phyloP scores from a whole-genome alignment of 2,113 vertebrate species.

The Psephotus haematonotus region DNA sequence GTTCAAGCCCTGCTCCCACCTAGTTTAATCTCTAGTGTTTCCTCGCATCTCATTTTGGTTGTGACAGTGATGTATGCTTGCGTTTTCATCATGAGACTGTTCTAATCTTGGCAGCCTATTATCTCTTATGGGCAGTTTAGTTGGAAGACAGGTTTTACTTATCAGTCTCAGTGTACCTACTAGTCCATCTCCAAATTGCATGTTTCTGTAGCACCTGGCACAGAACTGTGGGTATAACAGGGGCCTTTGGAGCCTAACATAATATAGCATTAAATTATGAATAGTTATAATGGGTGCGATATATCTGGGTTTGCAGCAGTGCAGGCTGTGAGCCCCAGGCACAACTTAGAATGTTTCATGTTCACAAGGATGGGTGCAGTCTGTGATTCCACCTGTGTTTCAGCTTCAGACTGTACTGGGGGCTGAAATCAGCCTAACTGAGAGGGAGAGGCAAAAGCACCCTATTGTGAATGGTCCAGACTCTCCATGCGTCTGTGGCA shows the following conservation, averaged over 20 bases:
- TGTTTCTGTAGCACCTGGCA: fast-evolving
- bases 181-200: not conserved
- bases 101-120: not conserved
- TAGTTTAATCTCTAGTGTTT: not conserved
- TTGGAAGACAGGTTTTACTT: not conserved
- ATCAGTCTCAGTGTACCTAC: not conserved
- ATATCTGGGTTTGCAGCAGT: not conserved
- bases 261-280: not conserved
- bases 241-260: not conserved
- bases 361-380: not conserved
- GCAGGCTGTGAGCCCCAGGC: not conserved
- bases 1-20: not conserved
- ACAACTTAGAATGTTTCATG: not conserved
- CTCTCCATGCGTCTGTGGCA: not conserved
- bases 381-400: not conserved
- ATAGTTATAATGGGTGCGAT: not conserved
- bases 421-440: not conserved
- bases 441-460: not conserved
- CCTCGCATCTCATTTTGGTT: not conserved
- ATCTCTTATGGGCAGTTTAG: not conserved
- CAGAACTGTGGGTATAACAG: not conserved
- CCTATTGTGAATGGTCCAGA: not conserved
- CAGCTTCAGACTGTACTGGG: not conserved
- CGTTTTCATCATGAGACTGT: not conserved
- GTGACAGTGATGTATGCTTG: not conserved